Evolutionary conservation across 2,113 vertebrate genomes (phyloP).

Genomic region (Heterochromis multidens): DNA sequence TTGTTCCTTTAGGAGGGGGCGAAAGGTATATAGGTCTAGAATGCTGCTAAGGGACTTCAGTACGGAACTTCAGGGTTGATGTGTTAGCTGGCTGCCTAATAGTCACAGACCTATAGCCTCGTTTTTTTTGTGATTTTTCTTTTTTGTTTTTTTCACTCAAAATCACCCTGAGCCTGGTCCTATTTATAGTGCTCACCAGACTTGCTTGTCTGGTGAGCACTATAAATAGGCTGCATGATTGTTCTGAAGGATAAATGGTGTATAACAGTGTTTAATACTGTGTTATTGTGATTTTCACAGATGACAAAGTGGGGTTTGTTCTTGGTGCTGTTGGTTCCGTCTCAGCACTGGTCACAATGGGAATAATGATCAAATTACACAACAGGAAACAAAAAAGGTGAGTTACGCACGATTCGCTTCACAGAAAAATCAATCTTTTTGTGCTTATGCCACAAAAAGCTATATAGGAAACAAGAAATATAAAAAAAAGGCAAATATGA

Average conservation of each 20-base stretch:
- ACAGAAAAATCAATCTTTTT: not conserved
- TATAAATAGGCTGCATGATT: not conserved
- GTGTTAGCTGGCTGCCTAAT: too few species aligned
- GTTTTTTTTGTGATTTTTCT: too few species aligned
- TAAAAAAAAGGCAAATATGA: not conserved
- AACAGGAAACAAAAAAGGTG: conserved; percentile 46
- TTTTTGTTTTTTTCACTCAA: accelerated
- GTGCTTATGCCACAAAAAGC: not conserved
- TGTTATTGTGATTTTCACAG: conserved; percentile 19
- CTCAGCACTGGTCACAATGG: conserved; percentile 29
- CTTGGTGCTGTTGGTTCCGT: conserved; percentile 29
- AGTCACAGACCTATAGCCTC: too few species aligned
- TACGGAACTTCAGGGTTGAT: too few species aligned
- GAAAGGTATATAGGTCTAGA: too few species aligned
- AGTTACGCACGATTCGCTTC: not conserved
- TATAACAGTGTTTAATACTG: not conserved
- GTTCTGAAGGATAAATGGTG: not conserved
- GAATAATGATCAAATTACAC: conserved; percentile 30
- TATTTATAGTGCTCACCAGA: not conserved
- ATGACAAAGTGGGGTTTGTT: conserved; percentile 4
- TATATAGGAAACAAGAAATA: not conserved
- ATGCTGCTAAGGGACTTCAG: too few species aligned
- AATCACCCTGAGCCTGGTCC: not conserved
- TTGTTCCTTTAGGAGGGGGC: too few species aligned
- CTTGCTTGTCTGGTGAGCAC: not conserved